Base-by-base conservation (phyloP, 2,888 invertebrate genomes). In the Harmothoe impar region DNA sequence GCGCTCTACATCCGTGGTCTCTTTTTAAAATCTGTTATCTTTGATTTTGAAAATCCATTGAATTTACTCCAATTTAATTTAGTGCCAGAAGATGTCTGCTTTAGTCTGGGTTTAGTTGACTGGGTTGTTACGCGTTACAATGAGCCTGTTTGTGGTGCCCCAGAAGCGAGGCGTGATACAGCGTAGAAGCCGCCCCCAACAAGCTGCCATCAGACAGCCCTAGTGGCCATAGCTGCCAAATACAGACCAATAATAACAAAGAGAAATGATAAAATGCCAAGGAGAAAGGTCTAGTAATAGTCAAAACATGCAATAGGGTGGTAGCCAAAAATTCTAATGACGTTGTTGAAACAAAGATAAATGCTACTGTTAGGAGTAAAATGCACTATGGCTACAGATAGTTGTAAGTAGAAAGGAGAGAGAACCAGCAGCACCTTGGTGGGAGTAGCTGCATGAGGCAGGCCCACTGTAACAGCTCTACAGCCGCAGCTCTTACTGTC, bases 221-320 rank as follows among this genome's bases (percentile, higher is more conserved):
- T 33, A 81, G 33, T 81, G 33, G 33, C 43, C 81, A 35, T 33
- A 20, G 35, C 20, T 35, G 43, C 20, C 7, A 81, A 81, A 43
- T 81, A 81, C 81, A 35, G 3, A 43, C 17, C 81, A 81, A 81
- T 81, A 43, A 43, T 81, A 81, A 33, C 33, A 43, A 81, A 81
- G 7, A 43, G 15, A 81, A 81, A 81, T 43, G 33, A 81, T 33
- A 7, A n/a, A 35, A n/a, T 1, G 33, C 81, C 81, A 81, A 81
- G 81, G 3, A 43, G 33, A 43, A 81, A 43, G 25, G 20, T 35
- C 81, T 81, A 81, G 81, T 35, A 81, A 81, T 81, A 81, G 43
- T 81, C 35, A 81, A 81, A 81, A 81, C 81, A 81, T 81, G 81
- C 81, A 81, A 20, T 81, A 35, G 81, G 43, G 43, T 81, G 33